Base-by-base conservation (phyloP, 1,140 invertebrate species). In the Drosophila quadrilineata region DNA sequence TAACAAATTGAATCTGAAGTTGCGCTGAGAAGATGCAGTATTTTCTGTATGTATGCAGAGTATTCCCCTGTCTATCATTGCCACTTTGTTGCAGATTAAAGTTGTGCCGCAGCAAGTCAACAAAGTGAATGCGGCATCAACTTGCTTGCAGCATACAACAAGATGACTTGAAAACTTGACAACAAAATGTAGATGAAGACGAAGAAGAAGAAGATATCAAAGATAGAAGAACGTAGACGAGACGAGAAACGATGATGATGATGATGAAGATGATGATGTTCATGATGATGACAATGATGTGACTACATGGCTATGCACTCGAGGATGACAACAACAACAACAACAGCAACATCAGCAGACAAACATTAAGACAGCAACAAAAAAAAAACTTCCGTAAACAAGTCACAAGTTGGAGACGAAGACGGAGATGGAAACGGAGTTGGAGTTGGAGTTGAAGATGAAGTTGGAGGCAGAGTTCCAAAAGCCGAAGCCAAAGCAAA, bases 331-430 rank as follows among this genome's bases (percentile, higher is more conserved):
- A 64, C 49, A 56, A 48, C 60, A 10, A 29, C 41, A 26, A 24
- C 48, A 16, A 22, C 16, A 28, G 5, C n/a, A 36, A 6, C 21
- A 22, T 29, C 22, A 41, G 6, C 6, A 5, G 5, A 19, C n/a
- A 14, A 31, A 14, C 24, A 22, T 19, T 17, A 29, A 24, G 19
- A 10, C 45, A 19, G 31, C 12, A 24, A 35, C 22, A 36, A 17
- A 48, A 26, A 73, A 84, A 75, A 85, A 85, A 85, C 74, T 85
- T 85, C 79, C 79, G 80, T 85, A 85, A 84, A 84, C 79, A 84
- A n/a, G n/a, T n/a, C n/a, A n/a, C n/a, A n/a, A n/a, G n/a, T n/a
- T n/a, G n/a, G n/a, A n/a, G n/a, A n/a, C n/a, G n/a, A n/a, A n/a
- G n/a, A 85, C 75, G 36, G 49, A 21, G 29, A 16, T 26, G 33